These are phyloP conservation scores for Antheraea mylitta DNA, from an alignment of 1,140 invertebrate genomes.

Conservation along the genomic window DNA sequence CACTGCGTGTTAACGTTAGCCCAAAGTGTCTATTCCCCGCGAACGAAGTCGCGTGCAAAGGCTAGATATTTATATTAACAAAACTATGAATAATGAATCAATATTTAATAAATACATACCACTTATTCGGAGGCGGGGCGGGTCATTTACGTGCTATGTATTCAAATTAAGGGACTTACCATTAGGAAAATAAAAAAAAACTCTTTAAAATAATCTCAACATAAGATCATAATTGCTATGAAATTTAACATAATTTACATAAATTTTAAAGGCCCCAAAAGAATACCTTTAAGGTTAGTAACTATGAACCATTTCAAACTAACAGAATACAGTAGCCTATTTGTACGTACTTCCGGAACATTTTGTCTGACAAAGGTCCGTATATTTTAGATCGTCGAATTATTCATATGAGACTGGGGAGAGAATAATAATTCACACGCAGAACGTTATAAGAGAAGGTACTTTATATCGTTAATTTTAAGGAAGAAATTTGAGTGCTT, in stretches of 20 bases:
- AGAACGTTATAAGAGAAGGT: neutral
- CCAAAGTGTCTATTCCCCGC: too few relatives aligned
- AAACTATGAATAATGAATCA: too few relatives aligned
- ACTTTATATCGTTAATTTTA: neutral
- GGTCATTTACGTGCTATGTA: too few relatives aligned
- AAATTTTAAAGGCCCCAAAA: neutral
- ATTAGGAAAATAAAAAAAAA: neutral
- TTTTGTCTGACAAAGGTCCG: constrained; percentile 8
- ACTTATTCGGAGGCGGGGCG: too few relatives aligned
- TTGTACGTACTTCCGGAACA: constrained; percentile 10
- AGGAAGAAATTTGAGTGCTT: neutral
- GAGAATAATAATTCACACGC: neutral
- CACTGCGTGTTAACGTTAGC: too few relatives aligned
- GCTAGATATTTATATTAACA: too few relatives aligned
- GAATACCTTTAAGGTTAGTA: neutral
- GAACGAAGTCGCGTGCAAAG: too few relatives aligned
- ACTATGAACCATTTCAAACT: neutral
- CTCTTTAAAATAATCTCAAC: neutral
- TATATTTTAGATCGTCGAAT: constrained; percentile 9
- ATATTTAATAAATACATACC: too few relatives aligned
- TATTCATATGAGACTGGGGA: constrained; percentile 5
- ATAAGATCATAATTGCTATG: neutral
- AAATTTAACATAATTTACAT: neutral
- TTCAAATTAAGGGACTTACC: neutral
- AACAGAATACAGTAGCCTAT: constrained; percentile 1